Base-by-base conservation (phyloP, 2,888 invertebrate species). In the Drosophila pullipes region DNA sequence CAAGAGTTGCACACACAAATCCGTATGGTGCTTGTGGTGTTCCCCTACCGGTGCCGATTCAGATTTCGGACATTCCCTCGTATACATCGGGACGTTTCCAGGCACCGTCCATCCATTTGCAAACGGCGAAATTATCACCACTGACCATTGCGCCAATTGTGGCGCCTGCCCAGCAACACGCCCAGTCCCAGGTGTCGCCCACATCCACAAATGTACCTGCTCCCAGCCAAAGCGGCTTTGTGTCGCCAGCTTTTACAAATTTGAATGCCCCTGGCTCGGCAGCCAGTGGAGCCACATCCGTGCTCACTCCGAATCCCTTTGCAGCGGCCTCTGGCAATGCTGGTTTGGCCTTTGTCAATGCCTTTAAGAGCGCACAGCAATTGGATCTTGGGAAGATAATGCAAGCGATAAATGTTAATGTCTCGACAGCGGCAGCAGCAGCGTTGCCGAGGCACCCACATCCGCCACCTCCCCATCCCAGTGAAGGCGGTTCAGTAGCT, bases 281-380 rank as follows among this genome's bases (percentile, higher is more conserved):
- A n/a, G n/a, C 55, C 50, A 49, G 61, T 35, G 81, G 53, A 39
- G 62, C 69, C 25, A 64, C 85, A 50, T 85, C 92, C 16, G 92
- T 92, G 67, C 85, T 93, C 16, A 88, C 91, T 11, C 90, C 92
- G 35, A 92, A 91, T 77, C 91, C 91, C 13, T 91, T 90, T 75
- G 84, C 90, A 44, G 66, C 78, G 1, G 72, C 80, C 6, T 55
- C 74, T 30, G 74, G 74, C 2, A 86, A 78, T 63, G 71, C 76
- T 35, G 69, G 82, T 18, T 63, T 85, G 44, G 64, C 82, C 44
- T 81, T 83, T 66, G 90, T 81, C 41, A 87, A 80, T 74, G 81
- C 83, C 33, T 88, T 92, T 25, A 91, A 78, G 78, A 80, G 75
- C 13, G 89, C 85, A 4, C 91, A 91, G 53, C 92, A 92, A 69